Percentiles rank a stretch among this genome's conserved stretches.
These are phyloP conservation scores for Tetropium fuscum DNA, from an alignment of 2,888 invertebrate species.

Conservation along the genomic window DNA sequence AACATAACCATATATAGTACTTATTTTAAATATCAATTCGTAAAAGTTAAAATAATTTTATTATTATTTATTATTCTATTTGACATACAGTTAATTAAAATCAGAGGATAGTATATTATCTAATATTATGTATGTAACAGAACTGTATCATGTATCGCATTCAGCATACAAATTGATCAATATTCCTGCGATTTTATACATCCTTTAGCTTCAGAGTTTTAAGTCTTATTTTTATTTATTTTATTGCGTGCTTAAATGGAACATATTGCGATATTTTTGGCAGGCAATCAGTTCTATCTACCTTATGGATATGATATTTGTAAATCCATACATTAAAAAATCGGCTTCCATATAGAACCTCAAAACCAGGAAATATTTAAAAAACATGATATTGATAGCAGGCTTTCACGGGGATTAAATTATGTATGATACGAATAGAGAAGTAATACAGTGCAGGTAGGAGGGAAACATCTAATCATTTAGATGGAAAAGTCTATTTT, in stretches of 20 bases:
- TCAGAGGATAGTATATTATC: too few relatives aligned
- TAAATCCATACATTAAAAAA: conserved; percentile 36
- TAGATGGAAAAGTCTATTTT: background rate
- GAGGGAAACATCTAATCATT: background rate
- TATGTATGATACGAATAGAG: conserved; percentile 8
- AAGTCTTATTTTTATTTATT: conserved; percentile 29
- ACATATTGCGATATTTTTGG: conserved; percentile 25
- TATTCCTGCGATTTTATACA: conserved; percentile 34
- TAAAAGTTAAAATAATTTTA: too few relatives aligned
- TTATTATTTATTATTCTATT: too few relatives aligned
- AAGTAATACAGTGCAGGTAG: background rate
- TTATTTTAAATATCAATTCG: too few relatives aligned
- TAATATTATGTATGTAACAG: too few relatives aligned
- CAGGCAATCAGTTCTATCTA: conserved; percentile 37
- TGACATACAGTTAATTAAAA: too few relatives aligned
- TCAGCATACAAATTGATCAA: conserved; percentile 24
- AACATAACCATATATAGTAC: too few relatives aligned
- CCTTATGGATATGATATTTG: conserved; percentile 31
- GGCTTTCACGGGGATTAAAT: conserved; percentile 23
- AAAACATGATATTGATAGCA: conserved; percentile 23
- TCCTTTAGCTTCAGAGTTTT: conserved; percentile 25
- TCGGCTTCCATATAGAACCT: conserved; percentile 38
- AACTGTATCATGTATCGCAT: too few relatives aligned
- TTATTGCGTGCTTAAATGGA: conserved; percentile 26
- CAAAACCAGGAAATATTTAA: conserved; percentile 34